A percentile compares a stretch with the other conserved stretches of the same genome.
phyloP scores from a whole-genome alignment of 2,888 invertebrate species.

The Strigamia maritima region DNA sequence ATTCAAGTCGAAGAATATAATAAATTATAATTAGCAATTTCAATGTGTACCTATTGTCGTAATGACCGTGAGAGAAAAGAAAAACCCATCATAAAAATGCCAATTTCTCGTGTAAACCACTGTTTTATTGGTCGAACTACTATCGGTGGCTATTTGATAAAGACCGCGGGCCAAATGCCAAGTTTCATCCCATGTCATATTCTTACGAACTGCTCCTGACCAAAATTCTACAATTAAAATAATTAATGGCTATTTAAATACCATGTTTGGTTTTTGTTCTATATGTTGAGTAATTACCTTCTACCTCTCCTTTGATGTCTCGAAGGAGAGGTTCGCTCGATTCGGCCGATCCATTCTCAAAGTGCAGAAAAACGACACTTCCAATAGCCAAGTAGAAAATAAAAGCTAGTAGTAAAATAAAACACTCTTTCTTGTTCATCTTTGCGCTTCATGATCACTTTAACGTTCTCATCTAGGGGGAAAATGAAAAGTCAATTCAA shows the following conservation, averaged over 20 bases:
- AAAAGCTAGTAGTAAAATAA: slow-evolving; percentile 70
- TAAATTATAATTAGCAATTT: slow-evolving; percentile 46
- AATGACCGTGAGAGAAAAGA: slow-evolving; percentile 85
- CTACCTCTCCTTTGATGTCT: not conserved
- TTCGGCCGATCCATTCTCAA: slow-evolving; percentile 56
- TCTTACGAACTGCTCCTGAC: not conserved
- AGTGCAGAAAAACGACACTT: slow-evolving; percentile 78
- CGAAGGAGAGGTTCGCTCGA: not conserved
- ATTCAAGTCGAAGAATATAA: not conserved
- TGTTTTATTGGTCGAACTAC: not conserved
- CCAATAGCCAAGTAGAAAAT: slow-evolving; percentile 74
- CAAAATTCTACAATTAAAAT: not conserved
- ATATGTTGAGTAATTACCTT: not conserved
- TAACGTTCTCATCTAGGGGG: not conserved
- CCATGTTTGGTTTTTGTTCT: no score
- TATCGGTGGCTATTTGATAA: slow-evolving; percentile 5
- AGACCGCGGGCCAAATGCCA: not conserved
- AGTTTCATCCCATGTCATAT: not conserved
- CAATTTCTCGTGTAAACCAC: slow-evolving; percentile 55
- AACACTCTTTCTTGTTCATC: slow-evolving; percentile 63
- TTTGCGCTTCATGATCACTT: slow-evolving; percentile 17
- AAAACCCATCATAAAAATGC: slow-evolving; percentile 88
- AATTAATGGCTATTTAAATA: not conserved
- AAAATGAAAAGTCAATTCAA: not conserved
- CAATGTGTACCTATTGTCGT: slow-evolving; percentile 86